Base-by-base conservation (phyloP, 2,888 invertebrate genomes). In the Neocrepidodera transversa region DNA sequence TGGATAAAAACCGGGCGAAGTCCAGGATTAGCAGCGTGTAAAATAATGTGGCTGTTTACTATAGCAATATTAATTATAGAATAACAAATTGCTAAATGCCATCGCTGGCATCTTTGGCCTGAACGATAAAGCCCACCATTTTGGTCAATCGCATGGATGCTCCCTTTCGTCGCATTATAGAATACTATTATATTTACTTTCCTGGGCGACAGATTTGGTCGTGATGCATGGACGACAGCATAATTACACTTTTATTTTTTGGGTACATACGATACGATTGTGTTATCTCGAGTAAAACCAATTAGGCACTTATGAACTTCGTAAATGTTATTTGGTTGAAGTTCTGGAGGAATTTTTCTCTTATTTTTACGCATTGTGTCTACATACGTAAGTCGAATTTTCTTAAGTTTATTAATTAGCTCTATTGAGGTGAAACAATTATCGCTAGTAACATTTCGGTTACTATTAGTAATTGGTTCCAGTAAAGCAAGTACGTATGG, bases 341-440 rank as follows among this genome's bases (percentile, higher is more conserved):
- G 73, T 60, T 70, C 63, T 35, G 50, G 10, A 17, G 72, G 71
- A 55, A 73, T 67, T 59, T 71, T 68, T 28, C 58, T 58, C 64
- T 72, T 73, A 54, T 73, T 72, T 65, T 71, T 73, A 51, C 63
- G 66, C 54, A 73, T 49, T 5, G 71, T 70, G 1, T 72, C 71
- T n/a, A 71, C 63, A 58, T 66, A 68, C 4, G 69, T 68, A 20
- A 68, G 64, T 23, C 59, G 62, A 14, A 55, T 50, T 48, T 51
- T 52, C 13, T 52, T 55, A 36, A 69, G 54, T 35, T 58, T 55
- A 35, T 58, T 35, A 20, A 64, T 56, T 14, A 70, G 59, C 18
- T 64, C 61, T 30, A 69, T 49, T 28, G 65, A 67, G 6, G 66
- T 60, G 57, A 65, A 71, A 66, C 67, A 69, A 54, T 63, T 69